phyloP scores from a whole-genome alignment of 1,140 invertebrate genomes.

The Drosophila arizonae region DNA sequence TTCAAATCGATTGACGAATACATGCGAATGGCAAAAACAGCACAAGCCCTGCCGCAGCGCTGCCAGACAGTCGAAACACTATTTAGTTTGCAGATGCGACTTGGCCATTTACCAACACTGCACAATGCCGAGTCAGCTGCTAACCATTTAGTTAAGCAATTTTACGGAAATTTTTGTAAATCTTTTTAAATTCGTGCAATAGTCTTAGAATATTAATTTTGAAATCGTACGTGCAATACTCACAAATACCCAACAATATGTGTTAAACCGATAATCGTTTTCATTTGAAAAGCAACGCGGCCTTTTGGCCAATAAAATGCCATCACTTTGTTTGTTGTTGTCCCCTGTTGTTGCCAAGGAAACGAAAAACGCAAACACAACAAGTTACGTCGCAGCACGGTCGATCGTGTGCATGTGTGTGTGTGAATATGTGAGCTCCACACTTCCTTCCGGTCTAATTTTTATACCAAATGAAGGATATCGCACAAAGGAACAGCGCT shows the following conservation, averaged over 20 bases:
- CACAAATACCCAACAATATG: not conserved
- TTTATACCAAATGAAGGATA: constrained; percentile 34
- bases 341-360: constrained; percentile 69
- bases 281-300: not conserved
- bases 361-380: constrained; percentile 72
- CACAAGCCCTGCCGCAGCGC: not conserved
- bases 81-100: constrained; percentile 3
- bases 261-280: not conserved
- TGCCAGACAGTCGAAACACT: constrained; percentile 18
- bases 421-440: constrained; percentile 24
- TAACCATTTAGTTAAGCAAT: constrained; percentile 20
- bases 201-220: constrained; percentile 21
- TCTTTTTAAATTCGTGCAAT: constrained; percentile 8
- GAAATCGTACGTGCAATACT: constrained; percentile 28
- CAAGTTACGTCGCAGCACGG: constrained; percentile 61
- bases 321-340: constrained; percentile 60
- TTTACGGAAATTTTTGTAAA: constrained; percentile 9
- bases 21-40: constrained; percentile 19
- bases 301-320: constrained; percentile 35
- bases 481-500: constrained; percentile 9
- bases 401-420: constrained; percentile 39
- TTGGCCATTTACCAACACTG: constrained; percentile 30
- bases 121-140: constrained; percentile 37
- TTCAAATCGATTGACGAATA: not conserved
- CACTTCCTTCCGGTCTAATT: constrained; percentile 76